Percentiles rank a stretch among this genome's conserved stretches.
Evolutionary conservation across 2,797 vertebrate species (phyloP).

Genomic region (Crocidura indochinensis): DNA sequence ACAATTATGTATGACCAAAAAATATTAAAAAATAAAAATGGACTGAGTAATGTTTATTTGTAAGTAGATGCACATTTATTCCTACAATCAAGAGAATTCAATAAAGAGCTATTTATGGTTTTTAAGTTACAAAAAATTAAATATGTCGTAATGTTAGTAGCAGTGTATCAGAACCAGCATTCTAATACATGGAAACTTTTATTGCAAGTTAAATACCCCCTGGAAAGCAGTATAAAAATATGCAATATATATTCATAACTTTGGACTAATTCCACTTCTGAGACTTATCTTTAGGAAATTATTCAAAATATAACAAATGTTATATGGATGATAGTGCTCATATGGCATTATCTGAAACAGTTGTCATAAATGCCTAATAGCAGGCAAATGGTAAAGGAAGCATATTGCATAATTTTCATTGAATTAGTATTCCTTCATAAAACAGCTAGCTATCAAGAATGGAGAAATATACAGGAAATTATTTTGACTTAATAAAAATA

Average conservation of each 20-base stretch:
- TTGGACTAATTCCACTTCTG: slow-evolving; percentile 71
- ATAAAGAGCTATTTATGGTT: not conserved
- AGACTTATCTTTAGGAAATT: slow-evolving; percentile 47
- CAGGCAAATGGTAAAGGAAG: slow-evolving; percentile 21
- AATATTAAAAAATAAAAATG: not conserved
- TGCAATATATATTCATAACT: slow-evolving; percentile 1
- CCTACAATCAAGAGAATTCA: not conserved
- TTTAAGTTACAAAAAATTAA: slow-evolving; percentile 35
- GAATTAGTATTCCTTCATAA: slow-evolving; percentile 15
- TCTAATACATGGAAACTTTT: slow-evolving; percentile 1
- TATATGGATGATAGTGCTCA: slow-evolving; percentile 31
- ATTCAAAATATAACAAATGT: slow-evolving; percentile 58
- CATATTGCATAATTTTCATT: not conserved
- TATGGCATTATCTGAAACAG: slow-evolving; percentile 53
- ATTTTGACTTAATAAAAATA: slow-evolving; percentile 12
- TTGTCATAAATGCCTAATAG: slow-evolving; percentile 41
- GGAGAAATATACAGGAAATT: not conserved
- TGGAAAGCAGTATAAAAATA: slow-evolving; percentile 28
- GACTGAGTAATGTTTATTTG: slow-evolving; percentile 15
- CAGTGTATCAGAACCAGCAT: not conserved
- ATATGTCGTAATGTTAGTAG: not conserved
- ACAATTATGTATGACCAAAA: too few relatives aligned
- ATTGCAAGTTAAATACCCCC: slow-evolving; percentile 45
- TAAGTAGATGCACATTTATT: not conserved
- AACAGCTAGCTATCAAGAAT: slow-evolving; percentile 16